Percentiles rank a stretch among this genome's conserved stretches.
These are phyloP conservation scores for Drosophila nebulosa DNA, from an alignment of 1,140 invertebrate species.

Conservation along the genomic window DNA sequence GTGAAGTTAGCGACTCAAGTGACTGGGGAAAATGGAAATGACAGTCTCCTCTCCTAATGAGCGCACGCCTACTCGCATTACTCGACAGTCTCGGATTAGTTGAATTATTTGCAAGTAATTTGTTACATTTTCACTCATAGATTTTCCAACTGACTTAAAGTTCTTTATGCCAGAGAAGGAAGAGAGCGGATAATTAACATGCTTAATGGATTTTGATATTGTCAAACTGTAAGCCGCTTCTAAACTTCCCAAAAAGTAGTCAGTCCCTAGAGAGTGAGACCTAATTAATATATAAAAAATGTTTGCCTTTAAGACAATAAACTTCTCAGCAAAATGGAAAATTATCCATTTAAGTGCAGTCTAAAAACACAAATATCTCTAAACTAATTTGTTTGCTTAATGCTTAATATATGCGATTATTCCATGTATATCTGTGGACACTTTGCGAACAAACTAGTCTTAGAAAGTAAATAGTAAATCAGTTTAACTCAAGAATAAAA, in stretches of 20 bases:
- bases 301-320: not conserved
- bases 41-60: constrained; percentile 40
- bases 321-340: no score
- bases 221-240: constrained; percentile 42
- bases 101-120: constrained; percentile 79
- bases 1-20: constrained; percentile 24
- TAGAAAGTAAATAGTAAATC: no score
- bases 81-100: constrained; percentile 54
- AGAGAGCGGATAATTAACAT: constrained; percentile 60
- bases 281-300: constrained; percentile 22
- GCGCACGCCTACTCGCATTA: constrained; percentile 66
- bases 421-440: no score
- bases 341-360: no score
- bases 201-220: constrained; percentile 70
- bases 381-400: no score
- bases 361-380: no score
- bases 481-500: no score
- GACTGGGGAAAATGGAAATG: not conserved
- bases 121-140: constrained; percentile 60
- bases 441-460: no score
- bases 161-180: constrained; percentile 19
- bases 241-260: constrained; percentile 19
- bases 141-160: constrained; percentile 33
- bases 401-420: no score
- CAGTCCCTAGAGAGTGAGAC: constrained; percentile 4